Evolutionary conservation across 1,140 invertebrate genomes (phyloP), one percentile per base, ranked within the genome.

Genomic region (Zaprionus nigranus): DNA sequence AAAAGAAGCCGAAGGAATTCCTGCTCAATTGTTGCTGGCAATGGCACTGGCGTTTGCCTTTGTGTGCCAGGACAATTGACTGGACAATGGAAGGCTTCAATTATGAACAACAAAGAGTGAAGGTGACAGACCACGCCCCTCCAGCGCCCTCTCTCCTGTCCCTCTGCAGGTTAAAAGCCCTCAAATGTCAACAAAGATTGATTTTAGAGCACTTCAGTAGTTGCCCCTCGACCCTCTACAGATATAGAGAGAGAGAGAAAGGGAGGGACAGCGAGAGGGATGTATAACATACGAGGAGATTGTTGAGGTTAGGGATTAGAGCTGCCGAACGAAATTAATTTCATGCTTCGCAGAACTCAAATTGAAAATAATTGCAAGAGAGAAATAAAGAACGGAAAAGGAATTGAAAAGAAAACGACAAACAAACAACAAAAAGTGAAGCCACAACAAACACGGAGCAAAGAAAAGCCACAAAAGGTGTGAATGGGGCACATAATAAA

Each of bases 301-400:
- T 5, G 49, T 28, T 67, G 38, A 46, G 40, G 36, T 68, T 51
- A 51, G 65, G 56, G 56, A 68, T 68, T 68, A 59, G 28, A 72
- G 13, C 40, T 49, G 38, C 54, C 56, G 30, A 61, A 68, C 34
- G 65, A 81, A 88, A 88, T 88, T 88, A 84, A 88, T 88, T 88
- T 88, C 84, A 88, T 88, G 84, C 70, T 78, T 88, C 58, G 53
- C 72, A 84, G 75, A 68, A 72, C 71, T 78, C 66, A 84, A 88
- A 88, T 88, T 68, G 75, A 68, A 88, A 83, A 84, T 78, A 88
- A 88, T 83, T 83, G 71, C 85, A 11, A 20, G 46, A 24, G 46
- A 51, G 46, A 51, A 51, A 51, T 17, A 46, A 46, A 17, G 46
- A 20, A 51, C 20, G 46, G 17, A 20, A 51, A 51, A 22, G 20